Evolutionary conservation across 1,140 invertebrate species (phyloP).

Genomic region (Heterodera schachtii): DNA sequence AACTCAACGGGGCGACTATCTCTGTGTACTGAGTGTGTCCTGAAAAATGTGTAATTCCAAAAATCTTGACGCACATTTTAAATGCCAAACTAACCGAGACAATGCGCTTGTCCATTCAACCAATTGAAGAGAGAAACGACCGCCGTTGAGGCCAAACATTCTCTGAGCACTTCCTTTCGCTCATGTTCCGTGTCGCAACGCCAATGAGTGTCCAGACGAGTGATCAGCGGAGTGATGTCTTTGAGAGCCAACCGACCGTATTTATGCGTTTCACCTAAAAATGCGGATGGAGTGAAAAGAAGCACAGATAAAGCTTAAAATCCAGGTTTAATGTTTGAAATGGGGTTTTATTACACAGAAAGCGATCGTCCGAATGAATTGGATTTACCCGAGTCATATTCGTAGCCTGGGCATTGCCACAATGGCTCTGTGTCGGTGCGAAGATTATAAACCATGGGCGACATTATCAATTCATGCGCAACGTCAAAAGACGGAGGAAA

Average conservation of each 20-base stretch:
- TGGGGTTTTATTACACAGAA: background rate
- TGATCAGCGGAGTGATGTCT: slow-evolving; percentile 38
- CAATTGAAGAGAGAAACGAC: slow-evolving; percentile 58
- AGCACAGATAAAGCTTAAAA: background rate
- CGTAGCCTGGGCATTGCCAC: slow-evolving; percentile 64
- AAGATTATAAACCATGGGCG: slow-evolving; percentile 57
- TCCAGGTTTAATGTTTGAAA: background rate
- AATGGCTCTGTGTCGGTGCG: slow-evolving; percentile 53
- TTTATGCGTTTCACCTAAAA: slow-evolving; percentile 50
- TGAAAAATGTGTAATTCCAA: background rate
- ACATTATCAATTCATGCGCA: slow-evolving; percentile 39
- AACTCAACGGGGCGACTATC: slow-evolving; percentile 48
- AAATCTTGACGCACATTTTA: background rate
- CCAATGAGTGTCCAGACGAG: slow-evolving; percentile 35
- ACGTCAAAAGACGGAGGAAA: slow-evolving; percentile 40
- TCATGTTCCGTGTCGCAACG: slow-evolving; percentile 41
- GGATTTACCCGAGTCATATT: slow-evolving; percentile 51
- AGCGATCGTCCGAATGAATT: slow-evolving; percentile 9
- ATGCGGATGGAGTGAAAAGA: background rate
- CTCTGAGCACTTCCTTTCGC: slow-evolving; percentile 34
- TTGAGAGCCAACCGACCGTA: slow-evolving; percentile 55
- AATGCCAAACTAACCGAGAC: slow-evolving; percentile 22
- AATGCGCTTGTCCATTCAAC: slow-evolving; percentile 63
- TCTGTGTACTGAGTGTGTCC: slow-evolving; percentile 64
- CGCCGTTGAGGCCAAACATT: slow-evolving; percentile 47